Base-by-base conservation (phyloP, 2,888 invertebrate species). In the Lycia hirtaria region DNA sequence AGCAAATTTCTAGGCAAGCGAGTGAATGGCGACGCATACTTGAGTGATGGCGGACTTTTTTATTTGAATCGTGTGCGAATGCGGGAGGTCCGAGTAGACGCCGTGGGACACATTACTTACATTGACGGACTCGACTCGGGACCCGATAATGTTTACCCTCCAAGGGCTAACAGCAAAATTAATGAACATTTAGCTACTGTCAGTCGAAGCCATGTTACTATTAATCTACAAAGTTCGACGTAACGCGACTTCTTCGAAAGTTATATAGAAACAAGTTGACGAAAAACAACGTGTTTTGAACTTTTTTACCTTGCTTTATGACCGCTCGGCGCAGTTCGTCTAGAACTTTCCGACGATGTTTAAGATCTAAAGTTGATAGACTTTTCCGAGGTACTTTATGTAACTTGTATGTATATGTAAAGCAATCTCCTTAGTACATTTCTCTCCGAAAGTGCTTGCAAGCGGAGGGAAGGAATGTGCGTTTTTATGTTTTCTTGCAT, bases 11-110 rank as follows among this genome's bases (percentile, higher is more conserved):
- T 85, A 83, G 86, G 85, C 86, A 83, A 80, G 82, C 85, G 81
- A 83, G 85, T 86, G 87, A 88, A 90, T 87, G 83, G 88, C 85
- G 87, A 81, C 87, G 92, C 91, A 91, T 92, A 91, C 88, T 92
- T 91, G 91, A 91, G 88, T 90, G 91, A 90, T 87, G 83, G 87
- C 80, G 88, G 86, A 87, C 90, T 92, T 91, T 90, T 91, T 91
- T 92, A 92, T 92, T 92, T 91, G 91, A 92, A 88, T 89, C 92
- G 92, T 92, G 92, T 88, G 80, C 80, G 88, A 91, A 92, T 92
- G 92, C 85, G 85, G 71, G 85, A 72, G 76, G 72, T 78, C 80
- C 75, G 80, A 80, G 79, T 69, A 73, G 72, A 73, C 71, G 68
- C 70, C 68, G 69, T 65, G 73, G 67, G 74, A 75, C 71, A 79